A percentile compares a stretch with the other conserved stretches of the same genome.
Conservation (phyloP, 1,140 invertebrate genomes). For the Rhopalosiphum padi region DNA sequence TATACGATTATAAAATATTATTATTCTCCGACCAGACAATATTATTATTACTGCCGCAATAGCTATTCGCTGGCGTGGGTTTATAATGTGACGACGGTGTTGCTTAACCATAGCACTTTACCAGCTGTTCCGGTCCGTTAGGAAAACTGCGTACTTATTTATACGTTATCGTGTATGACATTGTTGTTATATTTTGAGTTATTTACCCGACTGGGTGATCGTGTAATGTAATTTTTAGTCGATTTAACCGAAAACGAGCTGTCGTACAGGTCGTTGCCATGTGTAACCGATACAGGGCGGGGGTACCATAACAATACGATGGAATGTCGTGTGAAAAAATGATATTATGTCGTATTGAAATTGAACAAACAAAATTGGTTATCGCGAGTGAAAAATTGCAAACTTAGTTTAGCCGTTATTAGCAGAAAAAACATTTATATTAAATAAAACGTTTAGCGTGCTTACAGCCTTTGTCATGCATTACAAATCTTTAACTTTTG, state of each 20-base stretch:
- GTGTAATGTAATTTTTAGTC: slow-evolving; percentile 4
- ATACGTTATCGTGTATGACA: not conserved
- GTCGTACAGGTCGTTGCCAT: not conserved
- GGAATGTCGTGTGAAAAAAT: not conserved
- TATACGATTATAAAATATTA: not conserved
- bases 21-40: not conserved
- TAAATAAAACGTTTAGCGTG: not conserved
- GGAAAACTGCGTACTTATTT: not conserved
- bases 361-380: not conserved
- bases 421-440: not conserved
- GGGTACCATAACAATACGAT: not conserved
- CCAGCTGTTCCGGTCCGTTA: slow-evolving; percentile 18
- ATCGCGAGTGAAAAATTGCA: not conserved
- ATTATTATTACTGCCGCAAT: not conserved
- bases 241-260: not conserved
- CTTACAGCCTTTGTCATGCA: not conserved
- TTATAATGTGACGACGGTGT: not conserved
- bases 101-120: slow-evolving; percentile 21
- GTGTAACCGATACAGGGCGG: not conserved
- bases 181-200: not conserved
- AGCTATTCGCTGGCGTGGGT: not conserved
- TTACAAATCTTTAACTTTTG: not conserved
- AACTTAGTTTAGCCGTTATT: not conserved
- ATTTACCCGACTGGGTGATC: not conserved
- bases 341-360: not conserved